Evolutionary conservation across 2,888 invertebrate species (phyloP), one percentile per base, ranked within the genome.

Genomic region (Ceramica pisi): DNA sequence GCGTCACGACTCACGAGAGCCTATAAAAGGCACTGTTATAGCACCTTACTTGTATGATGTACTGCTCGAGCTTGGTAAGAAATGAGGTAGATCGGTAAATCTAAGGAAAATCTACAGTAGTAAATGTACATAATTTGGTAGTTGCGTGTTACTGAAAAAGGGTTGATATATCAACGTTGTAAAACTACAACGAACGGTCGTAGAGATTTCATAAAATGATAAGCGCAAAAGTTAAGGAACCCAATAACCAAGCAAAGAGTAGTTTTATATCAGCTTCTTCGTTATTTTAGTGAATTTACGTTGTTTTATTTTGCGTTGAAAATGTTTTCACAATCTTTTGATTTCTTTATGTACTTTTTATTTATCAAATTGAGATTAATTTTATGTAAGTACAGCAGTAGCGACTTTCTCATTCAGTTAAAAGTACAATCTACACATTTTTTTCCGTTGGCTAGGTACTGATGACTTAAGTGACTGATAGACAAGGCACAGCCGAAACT

Each of bases 131-230:
- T 60, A n/a, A 65, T 71, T 69, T 48, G 12, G 12, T 31, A 62
- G 23, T 71, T 59, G 67, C 71, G 67, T 71, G 67, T 46, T 62
- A 21, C 44, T 41, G 10, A n/a, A 31, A 62, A 69, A 61, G n/a
- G 41, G 50, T 67, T 50, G 4, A 10, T 48, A 21, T 48, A 21
- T 51, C 48, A 51, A 23, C 12, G 48, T 50, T 69, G 10, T 56
- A 60, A 56, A 66, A 66, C 53, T 62, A 59, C 23, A 46, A 48
- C 14, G 12, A 46, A 48, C 14, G 12, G 10, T n/a, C 14, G 16
- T 41, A 23, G 10, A 51, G 66, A 75, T 79, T 71, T 56, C n/a
- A 66, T 53, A 53, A 56, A 78, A 57, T 56, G 62, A 78, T 78
- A 53, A 46, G 26, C 16, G 5, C 1, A 10, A 48, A 50, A 31